Evolutionary conservation across 2,888 invertebrate genomes (phyloP).

Genomic region (Chaetoderma sp.): DNA sequence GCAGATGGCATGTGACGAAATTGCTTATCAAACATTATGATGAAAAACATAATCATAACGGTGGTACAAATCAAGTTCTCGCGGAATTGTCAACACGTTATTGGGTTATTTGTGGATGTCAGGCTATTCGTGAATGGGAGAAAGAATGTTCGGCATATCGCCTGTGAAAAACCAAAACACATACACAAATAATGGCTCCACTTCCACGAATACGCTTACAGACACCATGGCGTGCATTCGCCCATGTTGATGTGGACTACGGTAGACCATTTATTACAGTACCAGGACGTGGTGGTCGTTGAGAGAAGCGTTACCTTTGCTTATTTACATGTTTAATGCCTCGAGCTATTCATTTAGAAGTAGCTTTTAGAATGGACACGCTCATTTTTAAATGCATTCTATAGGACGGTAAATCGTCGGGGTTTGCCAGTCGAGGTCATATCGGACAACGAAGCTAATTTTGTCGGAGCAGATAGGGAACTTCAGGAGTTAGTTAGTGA

Average conservation of each 20-base stretch:
- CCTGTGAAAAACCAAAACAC: background rate
- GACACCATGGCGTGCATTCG: conserved; percentile 11
- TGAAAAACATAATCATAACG: conserved; percentile 13
- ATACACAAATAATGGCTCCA: conserved; percentile 14
- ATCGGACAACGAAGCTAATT: conserved; percentile 38
- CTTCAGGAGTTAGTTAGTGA: too few species aligned
- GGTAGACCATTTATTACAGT: conserved; percentile 16
- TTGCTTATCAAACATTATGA: conserved; percentile 34
- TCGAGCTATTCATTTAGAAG: conserved; percentile 36
- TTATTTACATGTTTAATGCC: conserved; percentile 37
- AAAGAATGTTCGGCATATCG: background rate
- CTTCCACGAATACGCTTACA: conserved; percentile 21
- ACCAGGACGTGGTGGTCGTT: conserved; percentile 22
- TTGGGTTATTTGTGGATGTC: conserved; percentile 33
- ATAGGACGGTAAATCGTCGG: conserved; percentile 1
- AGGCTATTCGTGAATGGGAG: conserved; percentile 33
- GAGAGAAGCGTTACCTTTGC: conserved; percentile 33
- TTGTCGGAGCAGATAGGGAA: conserved; percentile 28
- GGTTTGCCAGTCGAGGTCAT: conserved; percentile 27
- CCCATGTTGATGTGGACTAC: background rate
- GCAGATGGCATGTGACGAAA: conserved; percentile 26
- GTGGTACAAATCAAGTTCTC: conserved; percentile 30
- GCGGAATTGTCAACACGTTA: conserved; percentile 22
- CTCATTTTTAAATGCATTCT: conserved; percentile 7
- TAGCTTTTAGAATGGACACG: conserved; percentile 32